Conservation (phyloP, 2,888 invertebrate species). For the Folsomia candida region DNA sequence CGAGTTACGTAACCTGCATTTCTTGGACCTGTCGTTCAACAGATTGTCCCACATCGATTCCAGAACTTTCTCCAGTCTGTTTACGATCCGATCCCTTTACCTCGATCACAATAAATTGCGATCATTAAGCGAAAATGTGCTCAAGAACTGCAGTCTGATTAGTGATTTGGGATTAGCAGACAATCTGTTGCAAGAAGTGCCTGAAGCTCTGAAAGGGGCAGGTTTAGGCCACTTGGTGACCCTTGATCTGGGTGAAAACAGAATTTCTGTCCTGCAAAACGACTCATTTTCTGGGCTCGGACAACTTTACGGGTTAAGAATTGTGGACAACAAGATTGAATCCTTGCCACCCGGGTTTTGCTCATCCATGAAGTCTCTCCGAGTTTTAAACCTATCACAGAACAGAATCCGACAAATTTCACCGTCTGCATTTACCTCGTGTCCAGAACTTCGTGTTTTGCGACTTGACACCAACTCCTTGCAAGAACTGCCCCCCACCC, state of each 20-base stretch:
- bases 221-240: conserved; percentile 80
- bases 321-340: conserved; percentile 86
- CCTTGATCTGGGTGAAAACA: conserved; percentile 87
- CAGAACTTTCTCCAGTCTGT: conserved; percentile 77
- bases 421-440: conserved; percentile 76
- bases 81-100: conserved; percentile 77
- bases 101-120: conserved; percentile 81
- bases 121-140: conserved; percentile 74
- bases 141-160: conserved; percentile 82
- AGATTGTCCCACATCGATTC: conserved; percentile 76
- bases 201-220: conserved; percentile 66
- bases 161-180: conserved; percentile 86
- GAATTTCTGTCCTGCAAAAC: conserved; percentile 76
- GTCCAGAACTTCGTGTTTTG: conserved; percentile 78
- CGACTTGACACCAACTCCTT: conserved; percentile 83
- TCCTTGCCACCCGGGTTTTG: conserved; percentile 82
- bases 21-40: conserved; percentile 84
- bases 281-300: conserved; percentile 81
- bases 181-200: conserved; percentile 76
- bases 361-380: conserved; percentile 77
- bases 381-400: conserved; percentile 80
- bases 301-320: conserved; percentile 78
- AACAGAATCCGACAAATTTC: conserved; percentile 85
- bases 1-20: conserved; percentile 83
- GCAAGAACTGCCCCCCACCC: conserved; percentile 84